phyloP scores from a whole-genome alignment of 2,888 invertebrate species.

The Melipona beecheii region DNA sequence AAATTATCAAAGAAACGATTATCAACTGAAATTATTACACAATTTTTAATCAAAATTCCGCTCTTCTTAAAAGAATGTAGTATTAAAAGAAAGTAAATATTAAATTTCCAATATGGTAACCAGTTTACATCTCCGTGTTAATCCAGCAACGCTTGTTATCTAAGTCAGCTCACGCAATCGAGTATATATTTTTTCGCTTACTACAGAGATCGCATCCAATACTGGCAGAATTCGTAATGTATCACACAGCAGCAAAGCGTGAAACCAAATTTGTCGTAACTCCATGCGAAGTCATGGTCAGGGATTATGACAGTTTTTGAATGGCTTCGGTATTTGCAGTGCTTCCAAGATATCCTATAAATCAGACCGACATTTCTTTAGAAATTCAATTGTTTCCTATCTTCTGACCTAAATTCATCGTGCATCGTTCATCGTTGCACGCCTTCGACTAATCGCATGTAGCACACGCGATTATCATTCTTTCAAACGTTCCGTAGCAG shows the following conservation, averaged over 20 bases:
- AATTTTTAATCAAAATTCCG: no score
- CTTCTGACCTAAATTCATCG: not conserved
- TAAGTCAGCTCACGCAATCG: not conserved
- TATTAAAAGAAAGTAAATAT: not conserved
- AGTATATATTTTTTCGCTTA: not conserved
- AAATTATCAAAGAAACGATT: not conserved
- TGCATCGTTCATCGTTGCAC: not conserved
- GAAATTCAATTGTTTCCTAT: constrained; percentile 17
- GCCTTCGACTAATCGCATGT: not conserved
- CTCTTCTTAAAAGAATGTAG: no score
- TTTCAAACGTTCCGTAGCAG: constrained; percentile 49
- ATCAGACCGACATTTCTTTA: constrained; percentile 37
- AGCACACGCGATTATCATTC: not conserved
- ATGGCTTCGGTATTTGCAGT: constrained; percentile 74
- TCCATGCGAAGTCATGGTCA: constrained; percentile 68
- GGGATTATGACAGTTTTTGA: constrained; percentile 57
- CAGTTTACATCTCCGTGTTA: not conserved
- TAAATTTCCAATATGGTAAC: not conserved
- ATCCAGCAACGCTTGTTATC: not conserved
- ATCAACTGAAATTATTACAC: no score
- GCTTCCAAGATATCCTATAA: constrained; percentile 74
- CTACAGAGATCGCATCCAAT: no score
- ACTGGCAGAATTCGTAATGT: not conserved
- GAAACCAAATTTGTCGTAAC: constrained; percentile 36
- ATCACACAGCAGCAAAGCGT: not conserved